Evolutionary conservation across 2,797 vertebrate genomes (phyloP).

Genomic region (Huso huso): DNA sequence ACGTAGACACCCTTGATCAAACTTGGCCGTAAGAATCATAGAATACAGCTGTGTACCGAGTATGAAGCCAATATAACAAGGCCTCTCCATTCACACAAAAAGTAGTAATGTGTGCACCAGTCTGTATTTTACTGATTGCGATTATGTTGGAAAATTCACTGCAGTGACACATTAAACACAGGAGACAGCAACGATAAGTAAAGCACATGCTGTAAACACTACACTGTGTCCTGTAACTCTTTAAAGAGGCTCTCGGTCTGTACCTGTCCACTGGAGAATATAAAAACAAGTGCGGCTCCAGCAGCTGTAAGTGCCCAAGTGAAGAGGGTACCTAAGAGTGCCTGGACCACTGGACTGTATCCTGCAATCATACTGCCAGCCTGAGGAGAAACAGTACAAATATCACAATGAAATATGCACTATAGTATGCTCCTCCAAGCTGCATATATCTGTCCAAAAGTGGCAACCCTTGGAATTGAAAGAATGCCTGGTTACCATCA

Average conservation of each 20-base stretch:
- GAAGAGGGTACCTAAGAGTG: slow-evolving; percentile 80
- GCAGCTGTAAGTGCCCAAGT: slow-evolving; percentile 90
- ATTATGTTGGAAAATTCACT: too few species aligned
- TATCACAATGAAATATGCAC: neutral
- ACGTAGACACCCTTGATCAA: too few species aligned
- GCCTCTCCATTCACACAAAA: slow-evolving; percentile 4
- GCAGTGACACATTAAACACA: too few species aligned
- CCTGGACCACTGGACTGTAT: slow-evolving; percentile 67
- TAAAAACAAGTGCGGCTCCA: slow-evolving; percentile 79
- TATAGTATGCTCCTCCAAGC: too few species aligned
- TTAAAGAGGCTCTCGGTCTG: neutral
- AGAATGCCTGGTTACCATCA: too few species aligned
- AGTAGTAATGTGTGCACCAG: neutral
- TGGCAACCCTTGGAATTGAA: too few species aligned
- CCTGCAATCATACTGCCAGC: slow-evolving; percentile 73
- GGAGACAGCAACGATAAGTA: too few species aligned
- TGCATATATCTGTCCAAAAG: too few species aligned
- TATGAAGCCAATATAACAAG: slow-evolving; percentile 13
- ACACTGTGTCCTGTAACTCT: neutral
- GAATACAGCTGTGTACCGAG: too few species aligned
- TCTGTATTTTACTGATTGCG: too few species aligned
- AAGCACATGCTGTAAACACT: neutral
- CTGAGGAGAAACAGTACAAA: neutral
- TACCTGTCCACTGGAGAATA: slow-evolving; percentile 84
- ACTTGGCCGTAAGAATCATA: too few species aligned